phyloP scores from a whole-genome alignment of 2,113 vertebrate genomes.

The Naja naja region DNA sequence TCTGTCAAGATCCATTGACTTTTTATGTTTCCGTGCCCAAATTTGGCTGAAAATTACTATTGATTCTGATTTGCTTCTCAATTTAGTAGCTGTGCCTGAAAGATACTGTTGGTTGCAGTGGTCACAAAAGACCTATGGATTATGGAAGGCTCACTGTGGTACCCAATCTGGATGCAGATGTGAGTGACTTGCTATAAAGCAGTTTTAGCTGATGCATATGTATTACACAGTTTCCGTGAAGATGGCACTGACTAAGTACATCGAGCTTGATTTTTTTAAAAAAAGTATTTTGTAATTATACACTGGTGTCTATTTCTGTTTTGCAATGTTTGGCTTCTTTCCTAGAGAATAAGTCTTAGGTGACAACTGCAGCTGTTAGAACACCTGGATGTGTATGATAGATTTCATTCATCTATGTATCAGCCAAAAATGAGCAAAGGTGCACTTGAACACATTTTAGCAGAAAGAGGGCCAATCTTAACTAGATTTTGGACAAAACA shows the following conservation, averaged over 20 bases:
- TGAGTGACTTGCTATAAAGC: not conserved
- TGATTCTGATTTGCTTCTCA: not conserved
- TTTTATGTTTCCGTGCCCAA: not conserved
- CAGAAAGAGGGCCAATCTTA: slow-evolving; percentile 1
- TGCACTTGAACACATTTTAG: slow-evolving; percentile 11
- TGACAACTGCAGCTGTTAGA: slow-evolving; percentile 28
- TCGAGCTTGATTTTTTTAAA: not conserved
- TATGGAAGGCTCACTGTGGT: not conserved
- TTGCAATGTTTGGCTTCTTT: slow-evolving; percentile 16
- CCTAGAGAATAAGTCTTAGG: slow-evolving; percentile 15
- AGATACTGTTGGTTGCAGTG: not conserved
- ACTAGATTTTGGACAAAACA: slow-evolving; percentile 33
- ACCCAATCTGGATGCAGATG: not conserved
- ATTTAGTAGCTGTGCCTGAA: not conserved
- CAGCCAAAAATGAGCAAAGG: slow-evolving; percentile 21
- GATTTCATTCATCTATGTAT: slow-evolving; percentile 27
- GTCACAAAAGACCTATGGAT: not conserved
- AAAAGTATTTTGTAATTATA: slow-evolving; percentile 20
- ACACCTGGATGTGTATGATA: slow-evolving; percentile 23
- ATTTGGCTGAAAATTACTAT: not conserved
- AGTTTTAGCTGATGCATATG: not conserved
- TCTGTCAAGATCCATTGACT: not conserved
- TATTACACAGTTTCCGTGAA: not conserved
- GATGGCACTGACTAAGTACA: not conserved
- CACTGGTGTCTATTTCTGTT: slow-evolving; percentile 4